phyloP scores from a whole-genome alignment of 2,888 invertebrate species.

The Diadegma fenestrale region DNA sequence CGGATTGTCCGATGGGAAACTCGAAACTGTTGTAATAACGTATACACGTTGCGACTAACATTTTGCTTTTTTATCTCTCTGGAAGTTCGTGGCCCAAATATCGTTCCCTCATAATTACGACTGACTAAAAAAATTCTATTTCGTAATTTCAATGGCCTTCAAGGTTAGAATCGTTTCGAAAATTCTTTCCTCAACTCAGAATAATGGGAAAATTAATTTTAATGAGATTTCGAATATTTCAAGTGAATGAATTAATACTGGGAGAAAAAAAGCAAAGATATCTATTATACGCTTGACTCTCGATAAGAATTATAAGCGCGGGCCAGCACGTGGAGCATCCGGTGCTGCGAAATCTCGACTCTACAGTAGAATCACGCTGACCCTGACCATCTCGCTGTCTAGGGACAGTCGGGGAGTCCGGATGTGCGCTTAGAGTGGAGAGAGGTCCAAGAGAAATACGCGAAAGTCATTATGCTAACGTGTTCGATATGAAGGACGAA shows the following conservation, averaged over 20 bases:
- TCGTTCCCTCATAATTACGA: not conserved
- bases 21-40: constrained; percentile 43
- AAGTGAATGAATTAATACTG: not conserved
- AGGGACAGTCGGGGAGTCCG: constrained; percentile 8
- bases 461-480: constrained; percentile 14
- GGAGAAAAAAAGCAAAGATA: not conserved
- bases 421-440: constrained; percentile 3
- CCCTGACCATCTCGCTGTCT: constrained; percentile 31
- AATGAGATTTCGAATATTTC: not conserved
- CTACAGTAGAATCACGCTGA: constrained; percentile 12
- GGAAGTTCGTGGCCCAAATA: constrained; percentile 9
- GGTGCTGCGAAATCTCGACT: constrained; percentile 11
- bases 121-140: not conserved
- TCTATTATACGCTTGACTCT: constrained; percentile 1
- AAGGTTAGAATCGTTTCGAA: not conserved
- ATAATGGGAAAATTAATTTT: not conserved
- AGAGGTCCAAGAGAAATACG: not conserved
- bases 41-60: not conserved
- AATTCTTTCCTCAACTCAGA: not conserved
- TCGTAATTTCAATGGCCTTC: not conserved
- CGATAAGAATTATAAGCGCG: constrained; percentile 15
- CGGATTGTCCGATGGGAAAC: constrained; percentile 34
- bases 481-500: constrained; percentile 11
- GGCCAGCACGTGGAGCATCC: constrained; percentile 7
- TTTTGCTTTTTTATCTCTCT: constrained; percentile 2